Evolutionary conservation across 2,888 invertebrate species (phyloP).

Genomic region (Calliphora vomitoria): DNA sequence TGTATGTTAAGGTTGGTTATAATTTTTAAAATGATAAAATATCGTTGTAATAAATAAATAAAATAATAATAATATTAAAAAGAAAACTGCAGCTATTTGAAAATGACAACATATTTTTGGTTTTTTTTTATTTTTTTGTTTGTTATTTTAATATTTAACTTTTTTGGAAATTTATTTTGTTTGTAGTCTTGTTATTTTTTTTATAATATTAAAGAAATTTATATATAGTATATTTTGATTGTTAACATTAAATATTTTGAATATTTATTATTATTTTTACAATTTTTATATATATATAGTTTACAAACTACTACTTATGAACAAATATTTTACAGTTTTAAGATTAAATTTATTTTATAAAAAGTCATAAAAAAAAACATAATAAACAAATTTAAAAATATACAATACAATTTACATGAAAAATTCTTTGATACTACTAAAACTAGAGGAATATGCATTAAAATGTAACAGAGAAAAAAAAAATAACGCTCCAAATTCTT

Average conservation of each 20-base stretch:
- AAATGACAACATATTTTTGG: conserved; percentile 58
- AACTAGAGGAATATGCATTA: not conserved
- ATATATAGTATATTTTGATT: conserved; percentile 7
- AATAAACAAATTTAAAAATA: not conserved
- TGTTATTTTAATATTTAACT: conserved; percentile 43
- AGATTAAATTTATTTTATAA: not conserved
- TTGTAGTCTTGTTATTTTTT: conserved; percentile 22
- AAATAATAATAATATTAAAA: too few relatives aligned
- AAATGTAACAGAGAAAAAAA: not conserved
- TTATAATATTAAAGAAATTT: conserved; percentile 21
- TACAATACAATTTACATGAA: not conserved
- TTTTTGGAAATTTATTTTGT: conserved; percentile 50
- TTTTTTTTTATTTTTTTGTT: conserved; percentile 21
- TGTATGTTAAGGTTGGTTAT: too few relatives aligned
- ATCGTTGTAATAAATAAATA: too few relatives aligned
- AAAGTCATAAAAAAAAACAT: not conserved
- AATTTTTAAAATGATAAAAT: too few relatives aligned
- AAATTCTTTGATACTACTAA: not conserved
- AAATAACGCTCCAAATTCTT: conserved; percentile 62
- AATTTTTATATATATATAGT: not conserved
- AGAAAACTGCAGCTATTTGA: not conserved
- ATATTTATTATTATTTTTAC: conserved; percentile 36
- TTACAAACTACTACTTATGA: conserved; percentile 25
- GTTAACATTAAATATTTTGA: conserved; percentile 59
- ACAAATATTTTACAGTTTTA: conserved; percentile 14